These are phyloP conservation scores for Chamaea fasciata DNA, from an alignment of 2,113 vertebrate genomes.

Conservation along the genomic window DNA sequence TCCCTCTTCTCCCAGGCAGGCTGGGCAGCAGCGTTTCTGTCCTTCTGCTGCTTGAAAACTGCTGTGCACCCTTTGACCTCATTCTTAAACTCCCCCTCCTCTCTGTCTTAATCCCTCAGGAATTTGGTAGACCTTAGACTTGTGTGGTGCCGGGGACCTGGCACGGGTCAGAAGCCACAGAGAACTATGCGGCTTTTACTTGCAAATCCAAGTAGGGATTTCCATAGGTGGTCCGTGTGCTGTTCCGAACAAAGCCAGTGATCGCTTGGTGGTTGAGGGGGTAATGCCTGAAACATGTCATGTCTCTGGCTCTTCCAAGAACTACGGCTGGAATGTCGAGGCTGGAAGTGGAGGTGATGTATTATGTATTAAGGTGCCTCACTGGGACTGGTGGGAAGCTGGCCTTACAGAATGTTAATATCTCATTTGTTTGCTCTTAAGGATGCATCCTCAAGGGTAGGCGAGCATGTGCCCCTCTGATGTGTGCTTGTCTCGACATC, in stretches of 20 bases:
- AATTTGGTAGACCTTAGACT: background rate
- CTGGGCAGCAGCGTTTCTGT: background rate
- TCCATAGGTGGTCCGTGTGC: background rate
- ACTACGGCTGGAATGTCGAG: background rate
- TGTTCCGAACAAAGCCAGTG: background rate
- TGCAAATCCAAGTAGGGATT: background rate
- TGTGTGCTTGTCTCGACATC: background rate
- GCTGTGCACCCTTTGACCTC: background rate
- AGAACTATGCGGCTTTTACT: background rate
- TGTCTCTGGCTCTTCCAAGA: background rate
- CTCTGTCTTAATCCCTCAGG: background rate
- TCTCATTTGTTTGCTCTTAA: background rate
- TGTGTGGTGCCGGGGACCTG: background rate
- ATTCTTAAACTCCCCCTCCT: background rate
- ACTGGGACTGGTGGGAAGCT: background rate
- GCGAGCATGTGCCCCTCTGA: background rate
- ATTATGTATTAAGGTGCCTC: background rate
- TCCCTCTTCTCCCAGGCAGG: background rate
- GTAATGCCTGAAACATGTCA: background rate
- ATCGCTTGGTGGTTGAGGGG: background rate
- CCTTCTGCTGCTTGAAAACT: background rate
- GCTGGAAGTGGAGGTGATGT: slow-evolving; percentile 1
- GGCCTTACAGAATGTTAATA: background rate
- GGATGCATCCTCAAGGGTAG: background rate
- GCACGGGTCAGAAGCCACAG: background rate